A percentile compares a stretch with the other conserved stretches of the same genome.
phyloP scores from a whole-genome alignment of 2,888 invertebrate species.

The Phyllotreta striolata region DNA sequence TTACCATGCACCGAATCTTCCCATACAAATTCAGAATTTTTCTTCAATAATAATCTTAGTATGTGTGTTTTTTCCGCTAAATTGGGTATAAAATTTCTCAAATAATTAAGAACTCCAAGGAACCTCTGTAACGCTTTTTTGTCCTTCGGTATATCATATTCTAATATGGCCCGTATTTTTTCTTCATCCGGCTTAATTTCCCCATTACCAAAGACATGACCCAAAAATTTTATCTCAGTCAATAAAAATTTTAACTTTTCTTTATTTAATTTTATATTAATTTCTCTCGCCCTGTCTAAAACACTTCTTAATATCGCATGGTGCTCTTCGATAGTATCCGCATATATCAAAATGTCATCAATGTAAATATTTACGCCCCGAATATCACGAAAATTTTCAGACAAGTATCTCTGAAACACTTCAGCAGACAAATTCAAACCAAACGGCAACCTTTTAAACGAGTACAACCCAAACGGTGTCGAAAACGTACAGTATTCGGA shows the following conservation, averaged over 20 bases:
- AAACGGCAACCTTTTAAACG: too few relatives aligned
- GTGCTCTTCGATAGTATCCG: background rate
- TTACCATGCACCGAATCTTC: background rate
- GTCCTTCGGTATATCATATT: background rate
- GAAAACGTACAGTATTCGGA: too few relatives aligned
- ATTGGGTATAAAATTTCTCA: background rate
- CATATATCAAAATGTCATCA: slow-evolving; percentile 4
- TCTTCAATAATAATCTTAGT: background rate
- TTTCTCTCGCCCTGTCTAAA: background rate
- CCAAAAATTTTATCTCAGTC: background rate
- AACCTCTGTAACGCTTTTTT: background rate
- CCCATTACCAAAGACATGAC: background rate
- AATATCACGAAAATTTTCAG: too few relatives aligned
- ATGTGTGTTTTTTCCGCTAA: background rate
- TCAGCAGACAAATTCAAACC: too few relatives aligned
- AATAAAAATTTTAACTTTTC: background rate
- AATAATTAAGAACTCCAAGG: background rate
- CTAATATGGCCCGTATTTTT: background rate
- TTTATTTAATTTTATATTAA: background rate
- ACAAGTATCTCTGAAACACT: too few relatives aligned
- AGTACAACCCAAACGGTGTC: too few relatives aligned
- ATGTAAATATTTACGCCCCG: background rate
- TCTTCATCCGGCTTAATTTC: background rate
- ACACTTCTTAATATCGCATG: background rate
- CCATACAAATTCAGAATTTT: background rate